Conservation (phyloP, 2,113 vertebrate species). For the Sylvietta virens region DNA sequence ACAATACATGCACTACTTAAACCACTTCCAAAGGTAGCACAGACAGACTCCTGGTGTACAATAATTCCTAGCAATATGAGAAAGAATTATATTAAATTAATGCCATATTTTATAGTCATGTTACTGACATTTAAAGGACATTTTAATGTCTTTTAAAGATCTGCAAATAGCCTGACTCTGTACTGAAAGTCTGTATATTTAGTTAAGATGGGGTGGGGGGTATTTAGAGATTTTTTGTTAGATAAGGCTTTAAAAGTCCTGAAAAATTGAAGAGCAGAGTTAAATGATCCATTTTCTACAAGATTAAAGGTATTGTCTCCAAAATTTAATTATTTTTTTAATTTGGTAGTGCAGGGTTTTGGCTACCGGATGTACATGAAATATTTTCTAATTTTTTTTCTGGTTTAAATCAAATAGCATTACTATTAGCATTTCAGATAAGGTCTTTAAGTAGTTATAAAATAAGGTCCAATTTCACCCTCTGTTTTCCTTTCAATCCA, state of each 20-base stretch:
- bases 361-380: neutral
- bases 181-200: neutral
- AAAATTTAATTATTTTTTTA: neutral
- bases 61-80: constrained; percentile 78
- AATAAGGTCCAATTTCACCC: neutral
- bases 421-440: neutral
- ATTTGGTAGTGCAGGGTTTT: neutral
- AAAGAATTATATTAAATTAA: neutral
- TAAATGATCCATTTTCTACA: neutral
- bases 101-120: neutral
- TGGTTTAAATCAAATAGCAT: neutral
- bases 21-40: constrained; percentile 93
- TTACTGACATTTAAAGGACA: neutral
- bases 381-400: neutral
- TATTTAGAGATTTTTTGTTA: neutral
- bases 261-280: neutral
- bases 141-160: neutral
- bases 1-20: constrained; percentile 94
- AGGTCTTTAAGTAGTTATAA: neutral
- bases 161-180: neutral
- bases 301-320: neutral
- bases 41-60: constrained; percentile 96
- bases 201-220: neutral
- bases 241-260: neutral
- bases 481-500: neutral